Evolutionary conservation across 2,113 vertebrate species (phyloP).

Genomic region (Pontoporia blainvillei): DNA sequence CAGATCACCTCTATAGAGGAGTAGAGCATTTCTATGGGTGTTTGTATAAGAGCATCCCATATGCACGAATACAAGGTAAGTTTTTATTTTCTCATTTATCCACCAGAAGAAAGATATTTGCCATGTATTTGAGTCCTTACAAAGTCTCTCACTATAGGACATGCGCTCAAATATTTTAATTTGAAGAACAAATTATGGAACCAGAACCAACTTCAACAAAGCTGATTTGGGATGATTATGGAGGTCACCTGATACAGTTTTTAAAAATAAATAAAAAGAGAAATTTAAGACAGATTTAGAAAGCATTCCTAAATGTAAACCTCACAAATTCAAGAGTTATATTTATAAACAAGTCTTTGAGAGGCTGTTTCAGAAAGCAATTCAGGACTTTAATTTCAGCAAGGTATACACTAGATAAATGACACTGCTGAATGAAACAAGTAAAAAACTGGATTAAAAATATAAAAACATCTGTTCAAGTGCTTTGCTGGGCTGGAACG

Average conservation of each 20-base stretch:
- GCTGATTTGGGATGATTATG: background rate
- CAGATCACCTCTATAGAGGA: background rate
- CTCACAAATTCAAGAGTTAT: constrained; percentile 7
- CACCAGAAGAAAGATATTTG: background rate
- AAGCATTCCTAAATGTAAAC: background rate
- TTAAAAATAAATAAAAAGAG: background rate
- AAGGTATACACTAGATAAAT: constrained; percentile 37
- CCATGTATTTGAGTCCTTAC: background rate
- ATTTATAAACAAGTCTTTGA: constrained; percentile 47
- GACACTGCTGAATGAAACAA: background rate
- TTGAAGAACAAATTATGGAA: background rate
- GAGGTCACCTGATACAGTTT: background rate
- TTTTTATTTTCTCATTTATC: background rate
- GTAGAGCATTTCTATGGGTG: too few relatives aligned
- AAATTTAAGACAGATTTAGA: constrained; percentile 30
- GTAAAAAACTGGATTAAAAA: constrained; percentile 32
- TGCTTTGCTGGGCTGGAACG: background rate
- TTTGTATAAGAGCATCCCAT: background rate
- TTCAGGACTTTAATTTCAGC: constrained; percentile 26
- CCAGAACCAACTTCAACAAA: background rate
- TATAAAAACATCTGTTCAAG: constrained; percentile 37
- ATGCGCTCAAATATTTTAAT: background rate
- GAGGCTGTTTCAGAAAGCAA: constrained; percentile 33
- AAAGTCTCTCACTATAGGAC: background rate
- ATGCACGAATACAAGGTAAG: background rate